Conservation (phyloP, 92 coral and sea anemone genomes). For the Muricea muricata region DNA sequence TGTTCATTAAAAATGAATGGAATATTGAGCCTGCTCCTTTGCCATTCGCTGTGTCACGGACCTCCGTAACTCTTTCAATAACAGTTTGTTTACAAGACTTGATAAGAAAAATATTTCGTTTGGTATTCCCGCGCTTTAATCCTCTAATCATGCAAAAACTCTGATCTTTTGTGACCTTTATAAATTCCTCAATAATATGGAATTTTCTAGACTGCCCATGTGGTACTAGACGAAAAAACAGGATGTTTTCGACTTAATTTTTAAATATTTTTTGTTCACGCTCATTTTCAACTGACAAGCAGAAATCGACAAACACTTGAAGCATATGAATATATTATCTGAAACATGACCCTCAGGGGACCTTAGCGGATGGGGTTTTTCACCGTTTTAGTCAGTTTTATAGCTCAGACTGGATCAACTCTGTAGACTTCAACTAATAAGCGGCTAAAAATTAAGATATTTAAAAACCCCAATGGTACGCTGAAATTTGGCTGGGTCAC, state of each 20-base stretch:
- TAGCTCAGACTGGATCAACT: too few species aligned
- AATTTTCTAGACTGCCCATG: neutral
- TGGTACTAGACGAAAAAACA: neutral
- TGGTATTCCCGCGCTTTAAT: conserved; percentile 38
- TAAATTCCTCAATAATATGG: conserved; percentile 20
- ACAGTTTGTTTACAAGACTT: conserved; percentile 18
- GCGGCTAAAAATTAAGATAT: too few species aligned
- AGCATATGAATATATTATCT: neutral
- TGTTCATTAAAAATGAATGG: neutral
- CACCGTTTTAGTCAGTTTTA: too few species aligned
- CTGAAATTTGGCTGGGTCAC: too few species aligned
- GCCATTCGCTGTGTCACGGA: neutral
- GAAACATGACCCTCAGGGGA: too few species aligned
- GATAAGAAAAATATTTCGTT: neutral
- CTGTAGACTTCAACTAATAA: too few species aligned
- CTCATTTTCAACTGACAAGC: neutral
- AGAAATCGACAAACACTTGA: neutral
- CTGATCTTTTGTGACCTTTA: conserved; percentile 35
- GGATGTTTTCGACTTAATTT: neutral
- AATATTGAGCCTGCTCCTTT: neutral
- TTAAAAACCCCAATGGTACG: too few species aligned
- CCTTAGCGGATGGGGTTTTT: too few species aligned
- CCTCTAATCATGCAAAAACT: conserved; percentile 11
- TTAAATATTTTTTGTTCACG: neutral
- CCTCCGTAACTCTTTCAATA: neutral